Conservation (phyloP, 2,888 invertebrate species). For the Electrophaes corylata region DNA sequence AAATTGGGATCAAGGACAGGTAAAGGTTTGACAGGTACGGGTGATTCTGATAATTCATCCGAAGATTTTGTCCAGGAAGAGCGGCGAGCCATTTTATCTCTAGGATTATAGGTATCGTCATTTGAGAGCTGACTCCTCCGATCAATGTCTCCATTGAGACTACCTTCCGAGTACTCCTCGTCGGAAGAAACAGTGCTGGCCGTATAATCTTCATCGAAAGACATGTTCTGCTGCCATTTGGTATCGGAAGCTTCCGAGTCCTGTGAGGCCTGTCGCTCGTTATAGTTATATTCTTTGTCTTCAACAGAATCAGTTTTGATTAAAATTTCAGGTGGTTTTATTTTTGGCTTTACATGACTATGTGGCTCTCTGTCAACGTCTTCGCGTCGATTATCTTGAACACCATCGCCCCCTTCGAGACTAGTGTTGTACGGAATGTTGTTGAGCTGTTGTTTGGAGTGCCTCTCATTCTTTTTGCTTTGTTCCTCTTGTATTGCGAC, state of each 20-base stretch:
- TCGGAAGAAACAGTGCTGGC: conserved; percentile 86
- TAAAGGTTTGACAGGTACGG: conserved; percentile 84
- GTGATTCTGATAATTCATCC: conserved; percentile 76
- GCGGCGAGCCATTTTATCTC: conserved; percentile 73
- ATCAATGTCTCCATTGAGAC: conserved; percentile 65
- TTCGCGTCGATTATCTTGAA: conserved; percentile 41
- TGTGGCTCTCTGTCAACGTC: conserved; percentile 1
- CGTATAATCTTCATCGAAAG: conserved; percentile 86
- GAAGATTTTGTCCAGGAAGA: conserved; percentile 56
- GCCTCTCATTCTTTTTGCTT: conserved; percentile 57
- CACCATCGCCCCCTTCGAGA: conserved; percentile 41
- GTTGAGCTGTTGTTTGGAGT: conserved; percentile 47
- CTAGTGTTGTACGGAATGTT: conserved; percentile 69
- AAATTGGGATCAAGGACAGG: conserved; percentile 89
- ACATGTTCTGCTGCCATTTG: conserved; percentile 76
- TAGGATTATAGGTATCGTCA: conserved; percentile 88
- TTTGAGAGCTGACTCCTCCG: conserved; percentile 65
- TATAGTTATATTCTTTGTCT: conserved; percentile 55
- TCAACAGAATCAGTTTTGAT: conserved; percentile 69
- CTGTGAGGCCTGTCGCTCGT: conserved; percentile 56
- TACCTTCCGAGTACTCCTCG: conserved; percentile 73
- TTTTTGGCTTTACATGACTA: conserved; percentile 24
- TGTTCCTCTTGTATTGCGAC: conserved; percentile 90
- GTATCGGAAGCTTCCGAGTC: conserved; percentile 62
- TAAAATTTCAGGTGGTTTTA: conserved; percentile 58